Evolutionary conservation across 1,140 invertebrate species (phyloP), one percentile per base, ranked within the genome.

Genomic region (Bilobella aurantiaca): DNA sequence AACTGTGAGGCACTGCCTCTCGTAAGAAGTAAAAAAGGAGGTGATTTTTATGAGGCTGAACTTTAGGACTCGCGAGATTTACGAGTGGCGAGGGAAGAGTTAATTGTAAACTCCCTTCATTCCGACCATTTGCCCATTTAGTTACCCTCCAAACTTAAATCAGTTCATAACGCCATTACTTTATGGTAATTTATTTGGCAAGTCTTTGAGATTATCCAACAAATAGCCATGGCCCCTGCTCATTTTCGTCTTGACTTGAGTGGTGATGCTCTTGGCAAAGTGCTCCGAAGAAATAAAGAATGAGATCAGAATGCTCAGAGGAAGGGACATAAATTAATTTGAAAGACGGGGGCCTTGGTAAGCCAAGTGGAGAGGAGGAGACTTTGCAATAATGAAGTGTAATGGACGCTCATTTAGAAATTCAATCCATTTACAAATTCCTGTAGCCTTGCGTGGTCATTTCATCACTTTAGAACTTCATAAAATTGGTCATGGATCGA

Each of bases 1-100:
- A n/a, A n/a, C n/a, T n/a, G n/a, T n/a, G n/a, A n/a, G n/a, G n/a
- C n/a, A n/a, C n/a, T n/a, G n/a, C n/a, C n/a, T n/a, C n/a, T n/a
- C n/a, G n/a, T n/a, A n/a, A n/a, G n/a, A n/a, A n/a, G n/a, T n/a
- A n/a, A n/a, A n/a, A n/a, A n/a, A n/a, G n/a, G n/a, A n/a, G n/a
- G 34, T 53, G 49, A 53, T 53, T 53, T 53, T 53, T 53, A 53
- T 53, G 49, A 23, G 8, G 37, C n/a, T 42, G 37, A 42, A n/a
- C 49, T 53, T 23, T 8, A 53, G 49, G 21, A 53, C 49, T 53
- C 23, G 14, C 21, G 14, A 53, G 21, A 53, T 53, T 53, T 53
- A 53, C 49, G 49, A 53, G 49, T 53, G 23, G 49, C 25, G 49
- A 23, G 3, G 49, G 5, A 3, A 14, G 49, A 53, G 49, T 53